Evolutionary conservation across 2,113 vertebrate genomes (phyloP), one percentile per base, ranked within the genome.

Genomic region (Pardalotus punctatus): DNA sequence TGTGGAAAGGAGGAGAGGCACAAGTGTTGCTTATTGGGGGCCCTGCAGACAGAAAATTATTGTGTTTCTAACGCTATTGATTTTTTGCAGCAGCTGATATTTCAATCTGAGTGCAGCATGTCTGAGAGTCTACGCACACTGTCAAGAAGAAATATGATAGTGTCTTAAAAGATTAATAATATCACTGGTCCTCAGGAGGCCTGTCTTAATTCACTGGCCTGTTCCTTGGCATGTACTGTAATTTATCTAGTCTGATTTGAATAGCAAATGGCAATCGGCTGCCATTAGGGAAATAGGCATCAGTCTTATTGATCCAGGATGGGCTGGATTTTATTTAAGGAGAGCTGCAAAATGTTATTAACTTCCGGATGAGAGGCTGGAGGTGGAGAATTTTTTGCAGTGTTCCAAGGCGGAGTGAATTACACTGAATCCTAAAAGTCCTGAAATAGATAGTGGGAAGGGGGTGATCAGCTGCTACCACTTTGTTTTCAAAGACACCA

Each of bases 151-250:
- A 98, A 98, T 98, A 98, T 98, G 98, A 98, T 98, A 98, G 98
- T 98, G 98, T 98, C 98, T 98, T 98, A 98, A 98, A 98, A 98
- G 98, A 98, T 98, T 98, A 98, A 98, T 98, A 98, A 98, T 98
- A 97, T 98, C 96, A 95, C 98, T 98, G 97, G 97, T 98, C 98
- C 98, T 98, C 98, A 98, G 98, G 98, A 98, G 98, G 98, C 98
- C 98, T 98, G 98, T 98, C 98, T 98, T 98, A 98, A 98, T 98
- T 98, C 98, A 98, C 98, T 98, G 98, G 98, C 98, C 98, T 98
- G 98, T 98, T 98, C 98, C 97, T 98, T 98, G 98, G 98, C 98
- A 98, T 98, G 98, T 98, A 98, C 98, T 98, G 98, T 98, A 98
- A 98, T 98, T 98, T 98, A 98, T 98, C 98, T 98, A 97, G 98